Base-by-base conservation (phyloP, 2,797 vertebrate genomes). In the Hemitrygon akajei region DNA sequence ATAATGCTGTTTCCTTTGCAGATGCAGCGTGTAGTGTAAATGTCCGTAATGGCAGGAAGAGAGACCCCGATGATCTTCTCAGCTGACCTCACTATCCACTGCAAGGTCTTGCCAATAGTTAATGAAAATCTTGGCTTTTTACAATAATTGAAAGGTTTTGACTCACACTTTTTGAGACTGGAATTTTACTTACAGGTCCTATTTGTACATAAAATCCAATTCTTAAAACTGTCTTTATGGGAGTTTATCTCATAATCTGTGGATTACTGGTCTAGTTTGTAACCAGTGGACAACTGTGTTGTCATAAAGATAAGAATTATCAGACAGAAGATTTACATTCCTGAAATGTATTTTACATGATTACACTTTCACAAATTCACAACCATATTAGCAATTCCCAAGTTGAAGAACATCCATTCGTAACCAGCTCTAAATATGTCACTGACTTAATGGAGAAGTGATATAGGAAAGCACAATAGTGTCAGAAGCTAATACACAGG, bases 401-500 rank as follows among this genome's bases (percentile, higher is more conserved):
- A 18, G 40, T 30, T 73, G 71, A 93, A 37, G 71, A 27, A 58
- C 71, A 93, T 93, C 40, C 71, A 93, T 93, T 93, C 76, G 40
- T 47, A 93, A 58, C 37, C 18, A 40, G 37, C 27, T 40, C 56
- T 47, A 93, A 93, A 93, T 93, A 47, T 56, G 69, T n/a, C 71
- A n/a, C 25, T 58, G 47, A 5, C 27, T 93, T 73, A 75, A 93
- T 93, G 91, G 69, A 93, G 47, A 47, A 75, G 91, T 93, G 71
- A 93, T 30, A 69, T 58, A 75, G n/a, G 58, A 76, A 76, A 93
- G 73, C 91, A 76, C 25, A 20, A 76, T 76, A 76, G 76, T 76
- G 47, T 47, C 37, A 93, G 71, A 58, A 93, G 73, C 91, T 93
- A 75, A 76, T 75, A 93, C 73, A 93, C 91, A 58, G 71, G 73